Evolutionary conservation across 1,140 invertebrate species (phyloP), one percentile per base, ranked within the genome.

Genomic region (Heliothis virescens): DNA sequence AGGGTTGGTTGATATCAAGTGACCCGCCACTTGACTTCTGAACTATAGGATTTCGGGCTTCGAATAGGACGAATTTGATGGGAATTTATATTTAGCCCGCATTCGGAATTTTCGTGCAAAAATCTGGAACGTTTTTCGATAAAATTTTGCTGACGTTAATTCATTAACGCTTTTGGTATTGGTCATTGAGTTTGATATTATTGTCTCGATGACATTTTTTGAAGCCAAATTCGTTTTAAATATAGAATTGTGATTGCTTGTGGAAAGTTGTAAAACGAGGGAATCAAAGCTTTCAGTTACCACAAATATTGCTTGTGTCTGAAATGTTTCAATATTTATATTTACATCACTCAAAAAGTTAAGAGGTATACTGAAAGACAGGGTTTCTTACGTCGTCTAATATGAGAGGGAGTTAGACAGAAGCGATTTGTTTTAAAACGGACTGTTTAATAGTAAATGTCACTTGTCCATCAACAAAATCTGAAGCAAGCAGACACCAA

Each of bases 21-120:
- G 60, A 65, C 50, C 59, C 60, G 60, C 74, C n/a, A 53, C 60
- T 76, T 65, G 59, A 76, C 74, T 76, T 65, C 47, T 18, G 60
- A 76, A 60, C 59, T 76, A 53, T 41, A 74, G 15, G 34, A 34
- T 57, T 60, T 26, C 34, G 21, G 15, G 18, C 13, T 52, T 13
- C 41, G 53, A 16, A 10, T 16, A 16, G 50, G 15, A 76, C 63
- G 29, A 76, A 65, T 65, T 12, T 29, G 5, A 65, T 12, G n/a
- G 34, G 16, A 48, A 75, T 21, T 57, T 34, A 34, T 48, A 65
- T 65, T 76, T 41, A 48, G 41, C 11, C 13, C 7, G 53, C 57
- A 12, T 29, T n/a, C 13, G 15, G 7, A 75, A 75, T 75, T 50
- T 74, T 75, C 21, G 41, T 29, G 26, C 5, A 29, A 71, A 71